Base-by-base conservation (phyloP, 1,140 invertebrate species). In the Anthonomus grandis region DNA sequence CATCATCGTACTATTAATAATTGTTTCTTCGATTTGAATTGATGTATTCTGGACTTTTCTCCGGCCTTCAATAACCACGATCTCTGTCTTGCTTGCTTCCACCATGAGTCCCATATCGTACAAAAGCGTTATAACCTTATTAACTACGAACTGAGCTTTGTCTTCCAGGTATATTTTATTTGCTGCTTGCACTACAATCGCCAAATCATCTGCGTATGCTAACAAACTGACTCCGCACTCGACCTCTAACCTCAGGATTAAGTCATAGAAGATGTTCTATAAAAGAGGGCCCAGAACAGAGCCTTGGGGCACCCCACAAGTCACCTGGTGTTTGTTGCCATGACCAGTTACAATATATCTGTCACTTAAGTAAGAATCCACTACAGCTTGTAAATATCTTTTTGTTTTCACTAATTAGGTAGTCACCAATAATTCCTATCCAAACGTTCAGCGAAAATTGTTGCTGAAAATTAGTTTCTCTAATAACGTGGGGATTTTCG, bases 261-360 rank as follows among this genome's bases (percentile, higher is more conserved):
- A 55, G 31, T 74, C 66, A 21, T 72, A 73, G 0, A 59, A 21
- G 2, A 63, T 37, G 31, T 71, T 72, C 69, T 70, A 72, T 0
- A 73, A 48, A 9, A 62, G 60, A 0, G 68, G 70, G 1, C 69
- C 68, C 0, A 70, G 47, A 2, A 70, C 56, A 2, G 63, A 68
- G 0, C 69, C 69, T 39, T 75, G 68, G 1, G 70, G 70, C 0
- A 67, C 64, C 22, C 44, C 44, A 4, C 61, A 18, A 6, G 18
- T 37, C 10, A 45, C 45, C 24, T 52, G 18, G 3, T 15, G 1
- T 10, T 10, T 13, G 1, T 47, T 8, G 24, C 21, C 24, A 17
- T 45, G 23, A 13, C 13, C n/a, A 1, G 4, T 25, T 1, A 47
- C 17, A 3, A 47, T 31, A 1, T 5, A 21, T 22, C 41, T 8